Conservation (phyloP, 2,113 vertebrate species). For the Anolis sagrei region DNA sequence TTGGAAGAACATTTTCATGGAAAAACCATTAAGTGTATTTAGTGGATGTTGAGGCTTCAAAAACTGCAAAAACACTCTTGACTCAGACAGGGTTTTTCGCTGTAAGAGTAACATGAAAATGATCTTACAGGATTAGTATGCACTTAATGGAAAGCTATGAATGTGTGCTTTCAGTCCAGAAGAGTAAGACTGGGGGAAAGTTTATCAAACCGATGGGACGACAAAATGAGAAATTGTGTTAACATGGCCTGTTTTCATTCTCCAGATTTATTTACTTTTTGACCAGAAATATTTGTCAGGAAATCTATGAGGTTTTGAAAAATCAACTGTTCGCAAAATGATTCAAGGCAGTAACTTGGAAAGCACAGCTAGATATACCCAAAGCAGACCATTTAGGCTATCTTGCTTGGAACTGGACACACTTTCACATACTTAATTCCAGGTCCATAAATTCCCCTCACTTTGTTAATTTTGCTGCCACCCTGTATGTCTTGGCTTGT, state of each 20-base stretch:
- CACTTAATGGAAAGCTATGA: constrained; percentile 17
- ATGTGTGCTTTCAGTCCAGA: constrained; percentile 21
- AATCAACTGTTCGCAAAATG: constrained; percentile 10
- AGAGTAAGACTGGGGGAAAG: background rate
- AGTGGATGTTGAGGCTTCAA: constrained; percentile 54
- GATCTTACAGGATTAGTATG: constrained; percentile 24
- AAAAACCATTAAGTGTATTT: constrained; percentile 44
- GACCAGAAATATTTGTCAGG: background rate
- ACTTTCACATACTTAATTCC: background rate
- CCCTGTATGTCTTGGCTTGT: background rate
- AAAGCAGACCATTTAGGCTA: background rate
- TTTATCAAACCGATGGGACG: background rate
- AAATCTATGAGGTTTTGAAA: background rate
- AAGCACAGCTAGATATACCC: background rate
- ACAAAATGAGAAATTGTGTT: background rate
- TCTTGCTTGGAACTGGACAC: constrained; percentile 9
- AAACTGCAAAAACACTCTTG: constrained; percentile 11
- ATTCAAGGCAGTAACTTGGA: constrained; percentile 15
- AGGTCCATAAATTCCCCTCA: background rate
- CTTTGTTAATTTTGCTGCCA: constrained; percentile 28
- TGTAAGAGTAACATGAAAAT: background rate
- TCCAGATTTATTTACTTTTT: background rate
- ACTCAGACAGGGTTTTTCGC: constrained; percentile 6
- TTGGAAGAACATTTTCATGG: constrained; percentile 59
- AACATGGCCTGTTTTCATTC: background rate